A percentile compares a stretch with the other conserved stretches of the same genome.
Conservation (phyloP, 2,888 invertebrate genomes). For the Maniola hyperantus region DNA sequence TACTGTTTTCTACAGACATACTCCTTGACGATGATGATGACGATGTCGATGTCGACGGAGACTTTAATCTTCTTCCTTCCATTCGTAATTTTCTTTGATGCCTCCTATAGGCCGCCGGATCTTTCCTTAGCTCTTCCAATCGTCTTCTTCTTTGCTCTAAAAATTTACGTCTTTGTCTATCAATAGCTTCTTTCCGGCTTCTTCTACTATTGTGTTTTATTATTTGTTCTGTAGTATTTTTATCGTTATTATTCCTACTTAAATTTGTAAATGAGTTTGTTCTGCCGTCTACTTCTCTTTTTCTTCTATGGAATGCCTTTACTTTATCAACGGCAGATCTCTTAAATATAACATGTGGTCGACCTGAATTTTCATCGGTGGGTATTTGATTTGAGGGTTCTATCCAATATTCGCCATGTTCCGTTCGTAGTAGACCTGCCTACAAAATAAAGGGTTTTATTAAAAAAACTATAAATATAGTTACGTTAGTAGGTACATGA, state of each 20-base stretch:
- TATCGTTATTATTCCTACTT: slow-evolving; percentile 69
- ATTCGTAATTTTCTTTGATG: slow-evolving; percentile 61
- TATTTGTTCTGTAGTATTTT: slow-evolving; percentile 74
- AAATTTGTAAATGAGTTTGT: slow-evolving; percentile 45
- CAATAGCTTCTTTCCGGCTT: slow-evolving; percentile 83
- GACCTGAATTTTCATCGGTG: slow-evolving; percentile 61
- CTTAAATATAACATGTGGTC: slow-evolving; percentile 87
- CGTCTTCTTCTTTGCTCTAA: slow-evolving; percentile 64
- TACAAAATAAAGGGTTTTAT: slow-evolving; percentile 52
- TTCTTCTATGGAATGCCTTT: slow-evolving; percentile 65
- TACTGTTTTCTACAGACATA: slow-evolving; percentile 60
- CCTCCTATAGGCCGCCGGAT: slow-evolving; percentile 69
- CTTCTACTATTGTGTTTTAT: slow-evolving; percentile 63
- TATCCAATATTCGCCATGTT: slow-evolving; percentile 86
- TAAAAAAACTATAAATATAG: not conserved
- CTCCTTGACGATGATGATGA: slow-evolving; percentile 54
- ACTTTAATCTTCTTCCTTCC: slow-evolving; percentile 58
- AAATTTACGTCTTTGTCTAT: slow-evolving; percentile 64
- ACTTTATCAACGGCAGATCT: slow-evolving; percentile 84
- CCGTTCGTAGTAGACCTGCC: slow-evolving; percentile 87
- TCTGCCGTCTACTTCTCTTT: slow-evolving; percentile 57
- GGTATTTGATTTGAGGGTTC: slow-evolving; percentile 85
- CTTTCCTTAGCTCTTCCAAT: slow-evolving; percentile 66
- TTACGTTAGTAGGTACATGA: not conserved
- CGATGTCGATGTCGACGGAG: slow-evolving; percentile 46